These are phyloP conservation scores for Cynaeus angustus DNA, from an alignment of 2,888 invertebrate genomes.

Conservation along the genomic window DNA sequence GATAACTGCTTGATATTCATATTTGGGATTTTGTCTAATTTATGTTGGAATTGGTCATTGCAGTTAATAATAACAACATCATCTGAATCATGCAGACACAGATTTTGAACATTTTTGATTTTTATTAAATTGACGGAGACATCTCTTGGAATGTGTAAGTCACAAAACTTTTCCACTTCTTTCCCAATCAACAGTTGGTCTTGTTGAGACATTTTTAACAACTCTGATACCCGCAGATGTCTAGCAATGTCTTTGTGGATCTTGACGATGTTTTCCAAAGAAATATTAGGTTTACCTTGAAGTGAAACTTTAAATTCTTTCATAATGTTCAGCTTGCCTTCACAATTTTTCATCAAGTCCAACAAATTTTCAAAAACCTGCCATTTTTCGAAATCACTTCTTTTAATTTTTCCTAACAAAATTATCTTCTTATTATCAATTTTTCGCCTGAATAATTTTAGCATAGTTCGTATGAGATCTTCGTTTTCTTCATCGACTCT, in stretches of 20 bases:
- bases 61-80: too few species aligned
- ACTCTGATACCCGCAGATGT: background rate
- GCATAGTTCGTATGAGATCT: background rate
- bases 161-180: background rate
- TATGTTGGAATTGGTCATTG: background rate
- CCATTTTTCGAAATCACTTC: background rate
- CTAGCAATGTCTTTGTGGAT: background rate
- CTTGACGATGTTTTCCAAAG: background rate
- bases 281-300: background rate
- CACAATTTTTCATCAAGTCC: background rate
- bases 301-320: background rate
- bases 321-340: background rate
- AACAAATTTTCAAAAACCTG: slow-evolving; percentile 9
- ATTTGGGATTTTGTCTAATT: background rate
- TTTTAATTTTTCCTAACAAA: background rate
- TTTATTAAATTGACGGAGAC: background rate
- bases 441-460: background rate
- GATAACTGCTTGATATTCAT: background rate
- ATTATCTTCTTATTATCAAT: background rate
- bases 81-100: background rate
- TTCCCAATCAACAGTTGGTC: background rate
- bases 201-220: background rate
- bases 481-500: slow-evolving; percentile 1
- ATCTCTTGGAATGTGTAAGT: background rate
- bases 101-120: background rate